A percentile compares a stretch with the other conserved stretches of the same genome.
phyloP scores from a whole-genome alignment of 2,888 invertebrate species.

The Pachycephus smyrnensis region DNA sequence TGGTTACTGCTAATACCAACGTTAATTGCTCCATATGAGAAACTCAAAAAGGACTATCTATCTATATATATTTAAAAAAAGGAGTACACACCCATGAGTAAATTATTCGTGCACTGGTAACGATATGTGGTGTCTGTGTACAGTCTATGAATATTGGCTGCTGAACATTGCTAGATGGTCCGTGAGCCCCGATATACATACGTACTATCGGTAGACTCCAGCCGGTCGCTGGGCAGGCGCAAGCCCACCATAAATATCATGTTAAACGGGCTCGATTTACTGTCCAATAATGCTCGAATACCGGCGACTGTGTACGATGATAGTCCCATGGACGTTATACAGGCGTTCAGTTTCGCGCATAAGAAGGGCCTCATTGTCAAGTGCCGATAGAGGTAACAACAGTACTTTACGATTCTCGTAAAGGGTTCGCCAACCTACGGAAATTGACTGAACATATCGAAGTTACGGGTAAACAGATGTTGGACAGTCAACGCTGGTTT shows the following conservation, averaged over 20 bases:
- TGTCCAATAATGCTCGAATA: slow-evolving; percentile 57
- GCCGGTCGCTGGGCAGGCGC: slow-evolving; percentile 24
- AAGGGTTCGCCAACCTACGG: background rate
- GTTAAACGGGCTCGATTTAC: slow-evolving; percentile 60
- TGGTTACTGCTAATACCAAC: no score
- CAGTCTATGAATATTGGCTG: slow-evolving; percentile 21
- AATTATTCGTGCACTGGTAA: no score
- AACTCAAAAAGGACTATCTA: no score
- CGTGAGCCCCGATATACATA: slow-evolving; percentile 42
- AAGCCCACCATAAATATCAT: slow-evolving; percentile 58
- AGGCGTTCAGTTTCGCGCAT: slow-evolving; percentile 16
- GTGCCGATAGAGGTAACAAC: slow-evolving; percentile 34
- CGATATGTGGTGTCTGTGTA: no score
- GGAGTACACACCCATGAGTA: no score
- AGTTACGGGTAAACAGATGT: background rate
- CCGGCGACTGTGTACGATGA: slow-evolving; percentile 45
- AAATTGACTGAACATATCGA: background rate
- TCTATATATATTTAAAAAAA: no score
- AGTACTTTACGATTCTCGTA: slow-evolving; percentile 11
- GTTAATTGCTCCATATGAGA: no score
- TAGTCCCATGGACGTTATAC: background rate
- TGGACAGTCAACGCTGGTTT: no score
- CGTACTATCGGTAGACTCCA: slow-evolving; percentile 50
- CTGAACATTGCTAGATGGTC: slow-evolving; percentile 54
- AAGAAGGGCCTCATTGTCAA: slow-evolving; percentile 40